Evolutionary conservation across 2,888 invertebrate genomes (phyloP).

Genomic region (Odiellus spinosus): DNA sequence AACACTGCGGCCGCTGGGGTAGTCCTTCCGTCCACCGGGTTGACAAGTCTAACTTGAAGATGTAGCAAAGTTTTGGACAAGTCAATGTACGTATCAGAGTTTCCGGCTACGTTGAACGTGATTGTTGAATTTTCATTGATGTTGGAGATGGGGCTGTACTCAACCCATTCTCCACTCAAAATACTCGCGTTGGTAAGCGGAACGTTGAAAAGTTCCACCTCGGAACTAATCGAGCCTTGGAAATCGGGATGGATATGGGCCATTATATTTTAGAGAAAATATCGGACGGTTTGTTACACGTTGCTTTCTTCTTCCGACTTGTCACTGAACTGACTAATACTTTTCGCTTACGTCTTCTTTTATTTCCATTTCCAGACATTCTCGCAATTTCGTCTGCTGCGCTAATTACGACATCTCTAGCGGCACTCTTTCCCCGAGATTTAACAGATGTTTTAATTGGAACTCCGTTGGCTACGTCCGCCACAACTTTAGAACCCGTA

Average conservation of each 20-base stretch:
- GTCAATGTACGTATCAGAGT: conserved; percentile 7
- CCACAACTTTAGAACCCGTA: conserved; percentile 1
- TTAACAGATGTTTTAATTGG: not conserved
- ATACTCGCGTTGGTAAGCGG: conserved; percentile 6
- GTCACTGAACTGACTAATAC: conserved; percentile 2
- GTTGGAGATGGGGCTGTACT: conserved; percentile 9
- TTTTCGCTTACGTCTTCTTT: conserved; percentile 5
- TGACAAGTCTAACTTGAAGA: conserved; percentile 6
- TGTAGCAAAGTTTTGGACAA: conserved; percentile 5
- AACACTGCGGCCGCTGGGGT: not conserved
- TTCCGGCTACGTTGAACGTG: conserved; percentile 7
- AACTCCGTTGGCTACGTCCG: conserved; percentile 5
- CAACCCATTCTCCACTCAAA: conserved; percentile 7
- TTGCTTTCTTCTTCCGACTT: no score
- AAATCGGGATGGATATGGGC: no score
- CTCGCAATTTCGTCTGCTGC: no score
- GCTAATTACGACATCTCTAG: not conserved
- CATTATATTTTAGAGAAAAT: no score
- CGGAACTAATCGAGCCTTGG: conserved; percentile 5
- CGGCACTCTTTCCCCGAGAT: not conserved
- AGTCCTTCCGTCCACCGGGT: not conserved
- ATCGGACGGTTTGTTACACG: no score
- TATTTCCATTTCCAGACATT: conserved; percentile 1
- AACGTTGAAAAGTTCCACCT: conserved; percentile 7
- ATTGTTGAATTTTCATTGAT: conserved; percentile 7